A percentile compares a stretch with the other conserved stretches of the same genome.
Evolutionary conservation across 2,888 invertebrate genomes (phyloP).

Genomic region (Ochropacha duplaris): DNA sequence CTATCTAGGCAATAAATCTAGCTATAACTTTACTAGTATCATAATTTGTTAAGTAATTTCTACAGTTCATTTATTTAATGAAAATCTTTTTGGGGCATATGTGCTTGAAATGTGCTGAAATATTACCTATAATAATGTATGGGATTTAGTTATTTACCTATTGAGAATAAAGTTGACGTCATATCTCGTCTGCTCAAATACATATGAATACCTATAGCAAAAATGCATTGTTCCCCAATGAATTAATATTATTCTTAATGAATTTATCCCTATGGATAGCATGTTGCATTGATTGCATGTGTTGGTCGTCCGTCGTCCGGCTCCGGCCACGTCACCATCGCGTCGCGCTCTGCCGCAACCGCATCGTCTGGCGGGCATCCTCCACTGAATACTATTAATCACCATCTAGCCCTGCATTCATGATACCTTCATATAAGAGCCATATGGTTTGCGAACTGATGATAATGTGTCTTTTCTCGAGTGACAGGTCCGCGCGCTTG

Average conservation of each 20-base stretch:
- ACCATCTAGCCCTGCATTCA: conserved; percentile 20
- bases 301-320: conserved; percentile 32
- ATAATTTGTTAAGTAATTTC: too few relatives aligned
- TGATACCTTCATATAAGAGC: neutral
- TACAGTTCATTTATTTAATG: too few relatives aligned
- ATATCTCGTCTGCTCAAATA: too few relatives aligned
- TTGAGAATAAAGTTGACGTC: too few relatives aligned
- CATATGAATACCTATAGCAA: neutral
- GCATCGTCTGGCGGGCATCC: conserved; percentile 68
- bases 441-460: neutral
- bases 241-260: neutral
- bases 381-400: conserved; percentile 54
- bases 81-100: too few relatives aligned
- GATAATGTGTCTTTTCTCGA: too few relatives aligned
- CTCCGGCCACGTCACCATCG: conserved; percentile 52
- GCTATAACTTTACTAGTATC: too few relatives aligned
- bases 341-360: conserved; percentile 24
- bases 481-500: too few relatives aligned
- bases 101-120: too few relatives aligned
- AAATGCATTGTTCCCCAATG: neutral
- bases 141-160: too few relatives aligned
- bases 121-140: too few relatives aligned
- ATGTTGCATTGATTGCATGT: conserved; percentile 42
- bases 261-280: neutral
- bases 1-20: too few relatives aligned